Conservation (phyloP, 64 coral and sea anemone species). For the Dendronephthya gigantea region DNA sequence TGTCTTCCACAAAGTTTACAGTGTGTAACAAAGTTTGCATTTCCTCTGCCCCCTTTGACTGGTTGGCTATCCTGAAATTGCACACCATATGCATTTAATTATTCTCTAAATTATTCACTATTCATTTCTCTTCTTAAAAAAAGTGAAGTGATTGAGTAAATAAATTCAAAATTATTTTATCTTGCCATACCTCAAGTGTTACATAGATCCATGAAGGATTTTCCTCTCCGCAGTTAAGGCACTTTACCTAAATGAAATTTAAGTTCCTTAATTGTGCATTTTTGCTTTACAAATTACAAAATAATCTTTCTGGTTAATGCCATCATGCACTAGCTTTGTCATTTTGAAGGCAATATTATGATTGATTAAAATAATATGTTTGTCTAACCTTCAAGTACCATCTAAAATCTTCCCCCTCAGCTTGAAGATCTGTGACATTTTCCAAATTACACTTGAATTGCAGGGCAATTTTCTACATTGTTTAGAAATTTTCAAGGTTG, state of each 20-base stretch:
- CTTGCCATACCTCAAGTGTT: slow-evolving; percentile 55
- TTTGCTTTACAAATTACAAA: neutral
- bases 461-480: slow-evolving; percentile 49
- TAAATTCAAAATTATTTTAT: too few species aligned
- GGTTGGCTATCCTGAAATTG: slow-evolving; percentile 61
- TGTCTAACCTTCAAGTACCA: slow-evolving; percentile 90
- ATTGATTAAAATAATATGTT: neutral
- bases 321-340: too few species aligned
- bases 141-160: too few species aligned
- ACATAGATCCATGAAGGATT: slow-evolving; percentile 85
- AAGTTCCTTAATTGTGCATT: neutral
- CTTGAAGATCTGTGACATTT: slow-evolving; percentile 79
- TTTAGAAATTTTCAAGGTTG: neutral
- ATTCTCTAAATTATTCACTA: too few species aligned
- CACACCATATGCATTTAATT: too few species aligned
- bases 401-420: slow-evolving; percentile 92
- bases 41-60: slow-evolving; percentile 69
- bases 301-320: too few species aligned
- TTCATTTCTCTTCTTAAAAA: too few species aligned
- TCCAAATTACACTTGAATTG: slow-evolving; percentile 88
- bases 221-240: slow-evolving; percentile 84
- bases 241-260: slow-evolving; percentile 58
- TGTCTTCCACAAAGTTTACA: slow-evolving; percentile 83
- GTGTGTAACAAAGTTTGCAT: slow-evolving; percentile 74
- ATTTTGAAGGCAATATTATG: too few species aligned